Conservation (phyloP, 2,797 vertebrate species). For the Acipenser transmontanus region DNA sequence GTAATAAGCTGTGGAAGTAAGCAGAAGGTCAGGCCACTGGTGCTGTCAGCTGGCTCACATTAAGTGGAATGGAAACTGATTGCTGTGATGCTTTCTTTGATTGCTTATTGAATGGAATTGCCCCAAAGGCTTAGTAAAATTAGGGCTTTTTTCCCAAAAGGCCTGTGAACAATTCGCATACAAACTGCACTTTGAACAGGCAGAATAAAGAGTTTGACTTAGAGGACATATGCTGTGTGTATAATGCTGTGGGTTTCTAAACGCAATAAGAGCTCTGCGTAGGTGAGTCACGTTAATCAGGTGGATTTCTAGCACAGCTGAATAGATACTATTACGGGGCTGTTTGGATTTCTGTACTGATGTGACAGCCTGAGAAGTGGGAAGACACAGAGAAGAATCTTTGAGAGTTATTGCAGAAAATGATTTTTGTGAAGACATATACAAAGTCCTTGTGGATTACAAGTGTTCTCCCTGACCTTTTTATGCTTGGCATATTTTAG, state of each 20-base stretch:
- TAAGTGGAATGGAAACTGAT: not conserved
- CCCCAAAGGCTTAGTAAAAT: constrained; percentile 18
- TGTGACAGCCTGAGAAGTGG: not conserved
- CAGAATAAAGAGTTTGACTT: constrained; percentile 4
- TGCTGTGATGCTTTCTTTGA: constrained; percentile 22
- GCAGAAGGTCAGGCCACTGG: too few relatives aligned
- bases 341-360: not conserved
- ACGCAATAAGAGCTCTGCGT: constrained; percentile 30
- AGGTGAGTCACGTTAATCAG: constrained; percentile 12
- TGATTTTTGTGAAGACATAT: too few relatives aligned
- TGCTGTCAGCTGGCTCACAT: not conserved
- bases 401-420: too few relatives aligned
- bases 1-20: too few relatives aligned
- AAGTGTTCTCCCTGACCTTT: too few relatives aligned
- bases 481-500: too few relatives aligned
- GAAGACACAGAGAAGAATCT: too few relatives aligned
- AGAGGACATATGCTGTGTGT: constrained; percentile 5
- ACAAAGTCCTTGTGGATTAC: too few relatives aligned
- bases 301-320: not conserved
- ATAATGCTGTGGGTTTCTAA: not conserved
- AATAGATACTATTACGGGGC: not conserved
- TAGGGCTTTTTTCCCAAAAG: constrained; percentile 13
- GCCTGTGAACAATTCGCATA: constrained; percentile 11
- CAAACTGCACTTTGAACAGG: not conserved
- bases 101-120: constrained; percentile 20